Evolutionary conservation across 2,888 invertebrate genomes (phyloP).

Genomic region (Uloborus plumipes): DNA sequence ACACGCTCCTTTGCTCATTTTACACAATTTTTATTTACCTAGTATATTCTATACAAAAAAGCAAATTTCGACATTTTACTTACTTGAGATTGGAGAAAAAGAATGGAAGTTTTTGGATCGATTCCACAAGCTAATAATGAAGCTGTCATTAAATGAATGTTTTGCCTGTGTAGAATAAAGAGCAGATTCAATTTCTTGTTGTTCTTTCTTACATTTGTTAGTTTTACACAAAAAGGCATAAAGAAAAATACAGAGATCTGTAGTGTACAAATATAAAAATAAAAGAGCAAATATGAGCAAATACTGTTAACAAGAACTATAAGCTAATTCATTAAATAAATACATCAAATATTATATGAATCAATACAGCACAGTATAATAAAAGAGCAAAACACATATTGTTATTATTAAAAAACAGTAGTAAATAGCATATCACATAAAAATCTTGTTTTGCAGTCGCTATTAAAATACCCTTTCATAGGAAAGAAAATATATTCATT

Average conservation of each 20-base stretch:
- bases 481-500: too few relatives aligned
- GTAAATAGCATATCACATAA: too few relatives aligned
- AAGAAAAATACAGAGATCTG: too few relatives aligned
- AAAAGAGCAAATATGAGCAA: too few relatives aligned
- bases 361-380: background rate
- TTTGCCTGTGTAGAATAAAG: conserved; percentile 74
- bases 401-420: background rate
- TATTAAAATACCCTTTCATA: background rate
- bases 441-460: too few relatives aligned
- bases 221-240: too few relatives aligned
- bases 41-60: background rate
- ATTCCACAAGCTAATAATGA: conserved; percentile 91
- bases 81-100: conserved; percentile 90
- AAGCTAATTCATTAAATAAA: background rate
- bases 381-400: background rate
- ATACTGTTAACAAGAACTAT: background rate
- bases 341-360: background rate
- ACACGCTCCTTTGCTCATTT: too few relatives aligned
- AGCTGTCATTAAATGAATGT: conserved; percentile 84
- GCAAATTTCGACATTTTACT: conserved; percentile 29
- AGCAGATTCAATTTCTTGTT: background rate
- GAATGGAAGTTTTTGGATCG: conserved; percentile 81
- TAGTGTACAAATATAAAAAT: too few relatives aligned
- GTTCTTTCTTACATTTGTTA: too few relatives aligned
- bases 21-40: too few relatives aligned